phyloP scores from a whole-genome alignment of 2,113 vertebrate species.

The Piprites chloris region DNA sequence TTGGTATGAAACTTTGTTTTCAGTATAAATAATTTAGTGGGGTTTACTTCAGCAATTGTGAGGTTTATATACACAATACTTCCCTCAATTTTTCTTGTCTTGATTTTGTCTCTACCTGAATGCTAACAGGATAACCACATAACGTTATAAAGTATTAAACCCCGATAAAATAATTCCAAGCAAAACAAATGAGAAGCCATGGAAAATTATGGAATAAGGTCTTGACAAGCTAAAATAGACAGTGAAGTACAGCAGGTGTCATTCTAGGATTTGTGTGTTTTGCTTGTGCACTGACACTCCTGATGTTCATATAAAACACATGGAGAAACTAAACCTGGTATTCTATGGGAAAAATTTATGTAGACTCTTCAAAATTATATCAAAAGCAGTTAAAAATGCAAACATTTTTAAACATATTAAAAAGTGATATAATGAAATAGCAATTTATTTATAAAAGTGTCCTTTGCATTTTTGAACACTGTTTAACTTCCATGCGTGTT shows the following conservation, averaged over 20 bases:
- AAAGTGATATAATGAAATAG: neutral
- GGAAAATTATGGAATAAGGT: neutral
- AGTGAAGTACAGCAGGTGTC: neutral
- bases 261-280: neutral
- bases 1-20: neutral
- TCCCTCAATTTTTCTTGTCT: neutral
- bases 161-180: neutral
- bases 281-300: neutral
- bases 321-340: neutral
- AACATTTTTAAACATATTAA: too few relatives aligned
- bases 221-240: neutral
- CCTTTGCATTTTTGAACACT: neutral
- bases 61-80: neutral
- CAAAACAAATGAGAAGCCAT: neutral
- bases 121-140: neutral
- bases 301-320: neutral
- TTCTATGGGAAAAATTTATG: neutral
- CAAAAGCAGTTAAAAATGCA: neutral
- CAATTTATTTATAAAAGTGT: neutral
- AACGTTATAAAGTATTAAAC: neutral
- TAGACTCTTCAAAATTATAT: neutral
- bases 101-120: neutral
- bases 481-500: conserved; percentile 5
- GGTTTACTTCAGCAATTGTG: neutral
- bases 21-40: neutral